These are phyloP conservation scores for Pavo muticus DNA, from an alignment of 2,113 vertebrate species.

Conservation along the genomic window DNA sequence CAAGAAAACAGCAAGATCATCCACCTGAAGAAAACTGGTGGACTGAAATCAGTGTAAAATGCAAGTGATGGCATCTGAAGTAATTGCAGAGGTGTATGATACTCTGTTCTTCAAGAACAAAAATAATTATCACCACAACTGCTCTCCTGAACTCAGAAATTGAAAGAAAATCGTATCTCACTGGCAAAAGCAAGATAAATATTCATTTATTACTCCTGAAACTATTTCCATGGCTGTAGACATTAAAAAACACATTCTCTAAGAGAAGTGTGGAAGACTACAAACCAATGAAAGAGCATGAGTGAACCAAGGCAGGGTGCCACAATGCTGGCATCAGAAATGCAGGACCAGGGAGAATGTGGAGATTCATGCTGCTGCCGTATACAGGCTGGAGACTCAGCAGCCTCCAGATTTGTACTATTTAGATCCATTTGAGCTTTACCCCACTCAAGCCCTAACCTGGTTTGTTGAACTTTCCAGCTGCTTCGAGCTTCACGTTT, in stretches of 20 bases:
- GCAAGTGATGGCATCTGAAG: neutral
- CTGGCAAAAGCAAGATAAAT: neutral
- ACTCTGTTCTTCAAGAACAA: neutral
- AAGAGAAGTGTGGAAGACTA: neutral
- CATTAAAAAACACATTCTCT: neutral
- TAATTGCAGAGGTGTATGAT: neutral
- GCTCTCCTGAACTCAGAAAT: neutral
- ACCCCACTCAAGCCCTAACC: neutral
- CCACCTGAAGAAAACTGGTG: neutral
- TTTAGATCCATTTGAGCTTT: neutral
- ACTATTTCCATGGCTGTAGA: neutral
- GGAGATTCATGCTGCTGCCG: neutral
- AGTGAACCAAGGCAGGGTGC: neutral
- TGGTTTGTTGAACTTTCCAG: neutral
- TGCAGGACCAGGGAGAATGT: rapidly evolving
- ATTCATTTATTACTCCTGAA: neutral
- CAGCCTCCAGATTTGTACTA: neutral
- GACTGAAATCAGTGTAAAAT: neutral
- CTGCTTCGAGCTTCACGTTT: neutral
- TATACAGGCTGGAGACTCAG: rapidly evolving
- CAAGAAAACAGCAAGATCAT: neutral
- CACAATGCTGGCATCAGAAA: rapidly evolving
- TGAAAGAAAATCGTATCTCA: neutral
- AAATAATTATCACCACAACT: neutral
- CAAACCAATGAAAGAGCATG: rapidly evolving